A percentile compares a stretch with the other conserved stretches of the same genome.
These are phyloP conservation scores for Drepanosiphum platanoidis DNA, from an alignment of 2,888 invertebrate species.

Conservation along the genomic window DNA sequence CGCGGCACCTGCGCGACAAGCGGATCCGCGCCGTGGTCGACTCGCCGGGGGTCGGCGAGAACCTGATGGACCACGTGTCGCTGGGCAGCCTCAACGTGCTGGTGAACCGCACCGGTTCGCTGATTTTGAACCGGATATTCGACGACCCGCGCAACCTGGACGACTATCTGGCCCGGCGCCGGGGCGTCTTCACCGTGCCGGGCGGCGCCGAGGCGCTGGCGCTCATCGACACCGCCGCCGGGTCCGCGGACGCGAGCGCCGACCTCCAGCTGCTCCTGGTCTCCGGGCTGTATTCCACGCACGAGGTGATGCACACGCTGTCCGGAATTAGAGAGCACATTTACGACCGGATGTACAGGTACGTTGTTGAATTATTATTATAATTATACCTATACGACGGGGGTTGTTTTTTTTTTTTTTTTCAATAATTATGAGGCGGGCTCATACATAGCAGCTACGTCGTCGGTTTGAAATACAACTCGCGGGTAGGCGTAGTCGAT, in stretches of 20 bases:
- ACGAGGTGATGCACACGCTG: slow-evolving; percentile 69
- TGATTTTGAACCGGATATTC: slow-evolving; percentile 67
- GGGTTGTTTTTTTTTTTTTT: too few species aligned
- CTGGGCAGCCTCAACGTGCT: slow-evolving; percentile 75
- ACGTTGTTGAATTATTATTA: too few species aligned
- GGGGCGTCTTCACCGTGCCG: slow-evolving; percentile 72
- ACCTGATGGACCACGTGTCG: slow-evolving; percentile 77
- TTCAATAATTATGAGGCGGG: too few species aligned
- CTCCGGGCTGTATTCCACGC: slow-evolving; percentile 70
- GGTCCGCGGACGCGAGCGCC: slow-evolving; percentile 71
- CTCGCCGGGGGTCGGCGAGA: slow-evolving; percentile 73
- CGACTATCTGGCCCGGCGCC: slow-evolving; percentile 71
- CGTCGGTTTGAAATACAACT: too few species aligned
- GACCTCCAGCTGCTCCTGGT: slow-evolving; percentile 75
- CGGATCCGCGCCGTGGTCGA: slow-evolving; percentile 72
- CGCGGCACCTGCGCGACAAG: slow-evolving; percentile 70
- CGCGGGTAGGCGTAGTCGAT: too few species aligned
- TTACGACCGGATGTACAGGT: slow-evolving; percentile 68
- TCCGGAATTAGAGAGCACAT: slow-evolving; percentile 70
- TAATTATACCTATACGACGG: too few species aligned
- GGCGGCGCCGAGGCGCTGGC: slow-evolving; percentile 77
- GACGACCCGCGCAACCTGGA: slow-evolving; percentile 67
- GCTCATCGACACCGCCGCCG: slow-evolving; percentile 73
- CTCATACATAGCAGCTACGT: too few species aligned
- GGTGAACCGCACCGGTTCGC: slow-evolving; percentile 68